Base-by-base conservation (phyloP, 1,140 invertebrate genomes). In the Diabrotica undecimpunctata region DNA sequence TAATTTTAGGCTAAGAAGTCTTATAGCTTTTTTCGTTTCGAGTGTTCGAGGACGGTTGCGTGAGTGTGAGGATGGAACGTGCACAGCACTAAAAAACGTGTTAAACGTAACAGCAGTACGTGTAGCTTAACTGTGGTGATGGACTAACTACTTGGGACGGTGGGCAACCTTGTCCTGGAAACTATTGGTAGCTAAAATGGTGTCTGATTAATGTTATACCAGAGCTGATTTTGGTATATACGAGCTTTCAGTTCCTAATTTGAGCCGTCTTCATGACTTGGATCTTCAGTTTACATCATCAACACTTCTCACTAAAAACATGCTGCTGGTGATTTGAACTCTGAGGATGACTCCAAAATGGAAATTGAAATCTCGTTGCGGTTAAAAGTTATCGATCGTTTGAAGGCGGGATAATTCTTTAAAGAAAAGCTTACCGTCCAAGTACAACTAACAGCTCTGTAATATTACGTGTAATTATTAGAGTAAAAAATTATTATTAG, bases 81-180 rank as follows among this genome's bases (percentile, higher is more conserved):
- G 61, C 51, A 25, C 10, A 60, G 35, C 60, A 54, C 52, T 41
- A 54, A 54, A 54, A 37, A 14, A 37, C 36, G 25, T 54, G 35
- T 25, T 38, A 51, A 50, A 5, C 57, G 36, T 9, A 25, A 37
- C 55, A 71, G 46, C 54, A 54, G 61, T 75, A 70, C 68, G 63
- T 72, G 66, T 74, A 74, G 70, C 69, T 74, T 75, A 75, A 73
- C 72, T 62, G 62, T 72, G 74, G 74, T 75, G 74, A 74, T 74
- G 74, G 74, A 75, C 72, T 74, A 74, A 75, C 41, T 10, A n/a
- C 41, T 46, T n/a, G 8, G 41, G 41, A n/a, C 41, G 41, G n/a
- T 46, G 41, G 41, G 41, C 8, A n/a, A 46, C 25, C 25, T 25
- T 25, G 25, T 25, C 25, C 25, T 25, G 25, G 25, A 25, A 25